Evolutionary conservation across 2,888 invertebrate genomes (phyloP).

Genomic region (Alloscopus bannaensis): DNA sequence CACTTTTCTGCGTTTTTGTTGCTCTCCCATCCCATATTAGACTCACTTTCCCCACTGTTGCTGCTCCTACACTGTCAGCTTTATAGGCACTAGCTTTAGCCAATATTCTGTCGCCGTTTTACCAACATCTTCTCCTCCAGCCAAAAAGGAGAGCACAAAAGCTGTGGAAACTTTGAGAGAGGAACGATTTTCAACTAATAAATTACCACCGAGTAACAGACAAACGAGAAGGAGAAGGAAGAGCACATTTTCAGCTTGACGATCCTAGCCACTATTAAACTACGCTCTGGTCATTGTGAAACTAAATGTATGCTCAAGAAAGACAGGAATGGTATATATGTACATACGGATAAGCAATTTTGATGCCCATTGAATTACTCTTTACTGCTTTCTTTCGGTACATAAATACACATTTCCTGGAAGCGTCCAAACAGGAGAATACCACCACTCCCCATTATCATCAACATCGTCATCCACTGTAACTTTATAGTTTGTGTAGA

Average conservation of each 20-base stretch:
- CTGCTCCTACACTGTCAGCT: slow-evolving; percentile 19
- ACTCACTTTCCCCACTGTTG: slow-evolving; percentile 14
- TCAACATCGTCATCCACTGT: no score
- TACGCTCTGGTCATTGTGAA: slow-evolving; percentile 13
- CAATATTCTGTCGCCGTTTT: not conserved
- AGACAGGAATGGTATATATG: no score
- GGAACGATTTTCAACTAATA: slow-evolving; percentile 40
- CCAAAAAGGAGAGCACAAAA: slow-evolving; percentile 27
- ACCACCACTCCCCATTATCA: no score
- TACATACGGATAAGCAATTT: not conserved
- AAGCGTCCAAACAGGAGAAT: no score
- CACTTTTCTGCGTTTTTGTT: slow-evolving; percentile 38
- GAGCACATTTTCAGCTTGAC: slow-evolving; percentile 39
- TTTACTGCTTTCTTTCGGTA: slow-evolving; percentile 16
- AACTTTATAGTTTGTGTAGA: no score
- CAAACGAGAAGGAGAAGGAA: slow-evolving; percentile 22
- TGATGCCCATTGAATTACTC: slow-evolving; percentile 43
- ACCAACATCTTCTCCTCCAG: slow-evolving; percentile 5
- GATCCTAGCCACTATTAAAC: slow-evolving; percentile 14
- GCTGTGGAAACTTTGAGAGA: not conserved
- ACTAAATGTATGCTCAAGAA: not conserved
- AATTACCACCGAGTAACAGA: slow-evolving; percentile 39
- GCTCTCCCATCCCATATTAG: not conserved
- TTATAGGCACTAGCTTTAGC: not conserved
- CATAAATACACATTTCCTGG: not conserved